Base-by-base conservation (phyloP, 2,888 invertebrate species). In the Elgonia sp. region DNA sequence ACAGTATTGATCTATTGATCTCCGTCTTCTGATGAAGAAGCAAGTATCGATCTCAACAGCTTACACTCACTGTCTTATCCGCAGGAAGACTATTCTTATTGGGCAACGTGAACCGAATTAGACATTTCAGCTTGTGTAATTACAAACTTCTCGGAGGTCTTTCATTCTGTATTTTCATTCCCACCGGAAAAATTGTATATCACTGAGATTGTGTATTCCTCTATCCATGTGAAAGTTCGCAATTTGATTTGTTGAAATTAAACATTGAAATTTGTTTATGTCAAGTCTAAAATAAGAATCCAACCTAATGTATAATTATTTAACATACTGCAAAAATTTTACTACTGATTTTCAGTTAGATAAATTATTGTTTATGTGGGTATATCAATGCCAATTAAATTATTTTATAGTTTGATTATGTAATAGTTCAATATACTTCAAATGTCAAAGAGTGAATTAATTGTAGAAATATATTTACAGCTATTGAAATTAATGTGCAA, bases 41-140 rank as follows among this genome's bases (percentile, higher is more conserved):
- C 85, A 80, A 82, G 72, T 82, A 82, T 82, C 82, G 86, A 55
- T 79, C 46, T 62, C 55, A n/a, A 14, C 21, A 69, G 73, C 73
- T 57, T 39, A 3, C 39, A 60, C 40, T 60, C 67, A 69, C 76
- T 65, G 70, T 76, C 57, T 57, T 62, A 80, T 40, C 73, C 53
- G 40, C 40, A 16, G 80, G 80, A 85, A 80, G 80, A 73, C 79
- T 79, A 73, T 85, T 79, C 79, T 85, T 72, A 85, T 85, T 80
- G 50, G 50, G 67, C 65, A 67, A 73, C 50, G 40, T 21, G 73
- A 80, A 50, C 69, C 62, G 50, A 80, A 85, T 80, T 75, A 77
- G 57, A 80, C 60, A 80, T 84, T 63, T 77, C 46, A 21, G 14
- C 84, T 84, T 62, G 69, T 77, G 57, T 84, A 84, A 84, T 84